Base-by-base conservation (phyloP, 92 coral and sea anemone genomes). In the Desmophyllum pertusum region DNA sequence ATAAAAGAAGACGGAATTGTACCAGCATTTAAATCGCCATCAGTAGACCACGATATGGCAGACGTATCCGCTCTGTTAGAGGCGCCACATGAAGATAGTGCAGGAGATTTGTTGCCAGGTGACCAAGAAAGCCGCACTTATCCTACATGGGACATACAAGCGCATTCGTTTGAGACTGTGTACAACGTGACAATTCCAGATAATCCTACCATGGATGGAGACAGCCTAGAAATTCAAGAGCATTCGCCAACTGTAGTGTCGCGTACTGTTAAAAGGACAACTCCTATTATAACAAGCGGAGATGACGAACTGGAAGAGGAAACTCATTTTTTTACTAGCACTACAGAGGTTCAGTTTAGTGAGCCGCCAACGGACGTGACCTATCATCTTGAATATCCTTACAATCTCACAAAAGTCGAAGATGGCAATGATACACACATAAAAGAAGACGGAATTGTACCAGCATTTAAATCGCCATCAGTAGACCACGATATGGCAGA, bases 321-420 rank as follows among this genome's bases (percentile, higher is more conserved):
- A 18, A 5, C 59, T 35, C 63, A 8, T 5, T 27, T 64, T n/a
- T 33, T 64, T 14, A 7, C 75, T 13, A 43, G 14, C 59, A 35
- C n/a, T 13, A 15, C 40, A 50, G 42, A 64, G 39, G 43, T 43
- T 79, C 63, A 29, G 43, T 43, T 29, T 4, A 45, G 19, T 35
- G 83, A 79, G 6, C 61, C 45, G 10, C 42, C 62, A 43, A 29
- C 0, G 17, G 62, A 45, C 9, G 43, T 37, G 25, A 10, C 73
- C 27, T 42, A 45, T 50, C 62, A 42, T 29, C 73, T 79, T 45
- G 74, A 79, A 13, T 79, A 79, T 66, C 46, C 83, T 6, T 42
- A 43, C 72, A 61, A 63, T 23, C n/a, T 41, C 39, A 7, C 39
- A 42, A 6, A 19, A 13, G 57, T 17, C 39, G 38, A 21, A 17